Percentiles rank a stretch among this genome's conserved stretches.
Conservation (phyloP, 2,113 vertebrate species). For the Formicarius rufipectus region DNA sequence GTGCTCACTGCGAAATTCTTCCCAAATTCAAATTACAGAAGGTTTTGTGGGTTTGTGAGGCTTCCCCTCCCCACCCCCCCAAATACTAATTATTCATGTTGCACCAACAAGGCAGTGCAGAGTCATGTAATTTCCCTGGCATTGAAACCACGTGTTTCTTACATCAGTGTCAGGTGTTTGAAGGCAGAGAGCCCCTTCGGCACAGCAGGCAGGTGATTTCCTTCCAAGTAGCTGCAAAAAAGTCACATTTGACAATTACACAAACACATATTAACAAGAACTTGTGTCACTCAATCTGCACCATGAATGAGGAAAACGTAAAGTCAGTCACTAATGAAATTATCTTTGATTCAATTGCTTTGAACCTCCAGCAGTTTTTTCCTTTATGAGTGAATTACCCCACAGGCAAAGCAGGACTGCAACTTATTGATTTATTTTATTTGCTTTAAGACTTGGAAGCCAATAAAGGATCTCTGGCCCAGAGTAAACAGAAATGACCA, state of each 20-base stretch:
- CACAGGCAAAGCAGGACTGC: neutral
- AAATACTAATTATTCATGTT: neutral
- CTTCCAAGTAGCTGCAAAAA: slow-evolving; percentile 92
- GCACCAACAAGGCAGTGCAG: neutral
- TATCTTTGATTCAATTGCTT: neutral
- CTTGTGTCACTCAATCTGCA: neutral
- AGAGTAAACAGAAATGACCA: neutral
- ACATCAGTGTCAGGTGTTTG: slow-evolving; percentile 89
- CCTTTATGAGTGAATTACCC: neutral
- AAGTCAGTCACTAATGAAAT: neutral
- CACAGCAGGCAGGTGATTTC: slow-evolving; percentile 90
- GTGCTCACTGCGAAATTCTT: neutral
- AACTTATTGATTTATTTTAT: neutral
- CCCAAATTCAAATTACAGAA: neutral
- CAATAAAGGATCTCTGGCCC: neutral
- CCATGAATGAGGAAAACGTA: neutral
- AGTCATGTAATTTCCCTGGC: neutral
- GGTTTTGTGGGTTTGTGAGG: neutral
- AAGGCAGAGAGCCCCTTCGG: slow-evolving; percentile 88
- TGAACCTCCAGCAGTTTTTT: neutral
- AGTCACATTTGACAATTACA: slow-evolving; percentile 20
- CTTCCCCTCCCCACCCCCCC: accelerated
- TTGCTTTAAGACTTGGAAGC: neutral
- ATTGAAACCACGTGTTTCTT: slow-evolving; percentile 48
- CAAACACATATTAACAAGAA: neutral